These are phyloP conservation scores for Drosophila guanche DNA, from an alignment of 1,140 invertebrate genomes.

Conservation along the genomic window DNA sequence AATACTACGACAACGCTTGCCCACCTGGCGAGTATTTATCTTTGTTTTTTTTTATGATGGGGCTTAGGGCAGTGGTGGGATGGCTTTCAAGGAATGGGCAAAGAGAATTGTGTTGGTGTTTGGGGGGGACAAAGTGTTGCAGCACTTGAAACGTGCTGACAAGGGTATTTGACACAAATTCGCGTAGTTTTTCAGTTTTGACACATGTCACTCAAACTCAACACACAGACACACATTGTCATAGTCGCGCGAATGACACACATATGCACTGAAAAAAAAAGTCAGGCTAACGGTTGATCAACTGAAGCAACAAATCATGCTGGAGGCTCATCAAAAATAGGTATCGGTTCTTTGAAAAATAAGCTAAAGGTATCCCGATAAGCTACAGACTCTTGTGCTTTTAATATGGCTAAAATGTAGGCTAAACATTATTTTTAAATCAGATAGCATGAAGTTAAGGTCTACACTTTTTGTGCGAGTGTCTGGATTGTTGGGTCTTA, in stretches of 20 bases:
- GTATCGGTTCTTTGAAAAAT: too few species aligned
- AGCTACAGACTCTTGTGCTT: too few species aligned
- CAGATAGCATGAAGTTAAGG: not conserved
- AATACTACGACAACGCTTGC: constrained; percentile 5
- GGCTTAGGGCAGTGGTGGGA: not conserved
- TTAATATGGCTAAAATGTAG: not conserved
- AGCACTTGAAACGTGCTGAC: constrained; percentile 74
- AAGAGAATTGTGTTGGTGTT: constrained; percentile 14
- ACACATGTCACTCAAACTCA: constrained; percentile 73
- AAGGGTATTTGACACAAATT: constrained; percentile 82
- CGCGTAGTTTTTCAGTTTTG: constrained; percentile 82
- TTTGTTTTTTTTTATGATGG: constrained; percentile 44
- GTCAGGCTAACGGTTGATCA: too few species aligned
- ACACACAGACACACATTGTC: constrained; percentile 38
- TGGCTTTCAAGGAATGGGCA: constrained; percentile 9
- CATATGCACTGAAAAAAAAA: not conserved
- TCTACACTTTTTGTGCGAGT: not conserved
- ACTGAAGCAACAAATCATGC: too few species aligned
- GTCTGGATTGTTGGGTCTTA: constrained; percentile 45
- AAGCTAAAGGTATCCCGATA: too few species aligned
- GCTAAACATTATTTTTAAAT: not conserved
- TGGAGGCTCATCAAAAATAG: too few species aligned
- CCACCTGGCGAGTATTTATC: constrained; percentile 46
- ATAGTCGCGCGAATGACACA: constrained; percentile 24
- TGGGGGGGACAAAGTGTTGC: constrained; percentile 31